Evolutionary conservation across 2,797 vertebrate genomes (phyloP).

Genomic region (Echeneis naucrates): DNA sequence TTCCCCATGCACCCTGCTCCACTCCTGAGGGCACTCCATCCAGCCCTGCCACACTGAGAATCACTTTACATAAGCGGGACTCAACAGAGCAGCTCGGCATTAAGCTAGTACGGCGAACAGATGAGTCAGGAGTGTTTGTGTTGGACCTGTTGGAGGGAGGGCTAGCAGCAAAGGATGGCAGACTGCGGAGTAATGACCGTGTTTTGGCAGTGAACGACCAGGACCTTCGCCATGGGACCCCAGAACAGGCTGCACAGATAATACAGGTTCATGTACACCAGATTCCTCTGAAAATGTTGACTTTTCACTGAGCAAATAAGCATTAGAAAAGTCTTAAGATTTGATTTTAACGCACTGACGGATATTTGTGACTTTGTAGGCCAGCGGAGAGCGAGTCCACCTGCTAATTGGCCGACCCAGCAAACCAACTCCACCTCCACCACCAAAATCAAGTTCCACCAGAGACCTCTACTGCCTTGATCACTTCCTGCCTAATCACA

Average conservation of each 20-base stretch:
- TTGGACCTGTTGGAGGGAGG: conserved; percentile 96
- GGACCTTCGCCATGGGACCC: conserved; percentile 95
- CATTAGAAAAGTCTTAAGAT: not conserved
- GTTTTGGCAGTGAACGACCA: conserved; percentile 96
- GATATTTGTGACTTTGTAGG: conserved; percentile 76
- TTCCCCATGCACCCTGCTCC: conserved; percentile 73
- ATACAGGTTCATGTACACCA: conserved; percentile 88
- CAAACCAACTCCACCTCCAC: conserved; percentile 87
- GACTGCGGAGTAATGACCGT: conserved; percentile 94
- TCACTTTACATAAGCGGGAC: conserved; percentile 93
- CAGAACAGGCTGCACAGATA: conserved; percentile 96
- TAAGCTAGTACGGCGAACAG: conserved; percentile 95
- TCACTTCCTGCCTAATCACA: conserved; percentile 86
- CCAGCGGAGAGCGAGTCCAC: conserved; percentile 95
- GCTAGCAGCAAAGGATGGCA: conserved; percentile 93
- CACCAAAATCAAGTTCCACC: conserved; percentile 86
- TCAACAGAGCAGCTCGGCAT: conserved; percentile 97
- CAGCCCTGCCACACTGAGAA: conserved; percentile 88
- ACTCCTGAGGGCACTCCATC: conserved; percentile 80
- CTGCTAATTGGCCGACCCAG: conserved; percentile 90
- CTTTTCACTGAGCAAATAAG: not conserved
- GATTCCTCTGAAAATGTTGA: not conserved
- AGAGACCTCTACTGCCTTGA: conserved; percentile 91
- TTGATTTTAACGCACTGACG: conserved; percentile 11
- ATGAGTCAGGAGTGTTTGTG: conserved; percentile 96